These are phyloP conservation scores for Chromoteleia sp. DNA, from an alignment of 2,888 invertebrate species.

Conservation along the genomic window DNA sequence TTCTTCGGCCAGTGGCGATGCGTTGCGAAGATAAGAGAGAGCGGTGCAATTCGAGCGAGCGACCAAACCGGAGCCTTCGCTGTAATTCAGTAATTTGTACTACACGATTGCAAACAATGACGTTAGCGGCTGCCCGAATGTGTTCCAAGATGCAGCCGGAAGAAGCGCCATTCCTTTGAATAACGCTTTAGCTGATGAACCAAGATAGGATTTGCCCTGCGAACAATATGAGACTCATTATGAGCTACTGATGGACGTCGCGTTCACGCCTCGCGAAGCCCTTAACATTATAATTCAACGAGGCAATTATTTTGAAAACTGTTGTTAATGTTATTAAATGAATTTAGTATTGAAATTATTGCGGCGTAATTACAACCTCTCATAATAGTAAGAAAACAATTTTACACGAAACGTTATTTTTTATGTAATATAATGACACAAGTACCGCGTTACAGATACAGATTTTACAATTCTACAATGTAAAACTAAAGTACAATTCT, in stretches of 20 bases:
- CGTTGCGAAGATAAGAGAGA: conserved; percentile 47
- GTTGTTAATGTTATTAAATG: conserved; percentile 35
- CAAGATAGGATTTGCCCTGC: conserved; percentile 55
- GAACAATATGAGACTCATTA: conserved; percentile 63
- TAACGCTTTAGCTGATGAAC: conserved; percentile 61
- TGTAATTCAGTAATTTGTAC: conserved; percentile 71
- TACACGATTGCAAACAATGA: conserved; percentile 70
- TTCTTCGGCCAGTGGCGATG: conserved; percentile 35
- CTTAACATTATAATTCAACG: conserved; percentile 35
- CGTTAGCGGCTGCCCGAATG: conserved; percentile 42
- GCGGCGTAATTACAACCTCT: conserved; percentile 7
- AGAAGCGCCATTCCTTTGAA: conserved; percentile 60
- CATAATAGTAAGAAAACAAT: conserved; percentile 1
- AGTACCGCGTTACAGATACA: no score
- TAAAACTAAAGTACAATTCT: no score
- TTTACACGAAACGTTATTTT: not conserved
- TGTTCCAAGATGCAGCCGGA: conserved; percentile 48
- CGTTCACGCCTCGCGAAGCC: conserved; percentile 14
- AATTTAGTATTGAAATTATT: conserved; percentile 45
- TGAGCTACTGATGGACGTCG: conserved; percentile 50
- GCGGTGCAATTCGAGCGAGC: conserved; percentile 27
- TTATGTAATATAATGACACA: no score
- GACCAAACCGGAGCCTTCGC: conserved; percentile 31
- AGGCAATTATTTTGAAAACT: conserved; percentile 50
- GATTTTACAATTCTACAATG: no score